Evolutionary conservation across 2,113 vertebrate species (phyloP).

Genomic region (Megaleporinus macrocephalus): DNA sequence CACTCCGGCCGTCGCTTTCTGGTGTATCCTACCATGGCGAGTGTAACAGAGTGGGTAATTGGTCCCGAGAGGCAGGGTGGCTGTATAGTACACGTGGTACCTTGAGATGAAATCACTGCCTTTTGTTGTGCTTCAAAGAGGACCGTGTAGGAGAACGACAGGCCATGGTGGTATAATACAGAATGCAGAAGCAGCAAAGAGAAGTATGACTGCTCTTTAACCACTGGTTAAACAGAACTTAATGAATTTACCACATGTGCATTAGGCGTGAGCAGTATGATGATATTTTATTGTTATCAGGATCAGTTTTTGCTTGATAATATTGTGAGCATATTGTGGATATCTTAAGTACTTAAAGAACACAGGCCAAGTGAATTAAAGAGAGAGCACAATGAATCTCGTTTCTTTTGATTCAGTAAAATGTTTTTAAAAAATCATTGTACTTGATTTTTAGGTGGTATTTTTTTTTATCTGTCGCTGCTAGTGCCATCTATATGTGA

Average conservation of each 20-base stretch:
- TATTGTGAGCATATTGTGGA: too few species aligned
- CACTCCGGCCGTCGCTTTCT: neutral
- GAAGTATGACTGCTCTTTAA: conserved; percentile 4
- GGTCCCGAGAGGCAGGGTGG: conserved; percentile 45
- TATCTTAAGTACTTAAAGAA: too few species aligned
- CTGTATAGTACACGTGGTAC: conserved; percentile 42
- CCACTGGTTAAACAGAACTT: too few species aligned
- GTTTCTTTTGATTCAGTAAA: too few species aligned
- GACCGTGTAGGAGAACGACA: neutral
- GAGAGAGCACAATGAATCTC: neutral
- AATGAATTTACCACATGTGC: neutral
- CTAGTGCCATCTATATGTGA: too few species aligned
- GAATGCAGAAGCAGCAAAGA: neutral
- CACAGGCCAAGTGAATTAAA: neutral
- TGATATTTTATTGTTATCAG: too few species aligned
- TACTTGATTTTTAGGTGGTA: too few species aligned
- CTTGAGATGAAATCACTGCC: conserved; percentile 12
- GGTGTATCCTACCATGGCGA: neutral
- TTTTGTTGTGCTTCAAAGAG: neutral
- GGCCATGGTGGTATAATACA: neutral
- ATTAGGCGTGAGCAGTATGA: too few species aligned
- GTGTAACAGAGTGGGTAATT: conserved; percentile 58
- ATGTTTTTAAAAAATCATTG: too few species aligned
- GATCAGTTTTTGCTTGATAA: too few species aligned
- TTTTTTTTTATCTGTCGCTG: too few species aligned